These are phyloP conservation scores for Scaptomyza reducta DNA, from an alignment of 2,888 invertebrate genomes.

Conservation along the genomic window DNA sequence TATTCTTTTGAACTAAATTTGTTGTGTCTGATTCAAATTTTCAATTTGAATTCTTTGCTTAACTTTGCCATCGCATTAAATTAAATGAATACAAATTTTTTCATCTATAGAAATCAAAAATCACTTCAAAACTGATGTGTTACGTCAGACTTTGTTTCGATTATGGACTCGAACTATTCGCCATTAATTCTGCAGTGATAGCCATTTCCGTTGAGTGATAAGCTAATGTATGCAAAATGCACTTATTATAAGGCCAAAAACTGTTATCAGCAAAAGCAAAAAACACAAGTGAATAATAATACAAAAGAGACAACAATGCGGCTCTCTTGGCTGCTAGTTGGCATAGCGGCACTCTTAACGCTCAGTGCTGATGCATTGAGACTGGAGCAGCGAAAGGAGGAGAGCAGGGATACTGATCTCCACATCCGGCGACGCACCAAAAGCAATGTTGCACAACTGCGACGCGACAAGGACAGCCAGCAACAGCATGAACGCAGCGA, in stretches of 20 bases:
- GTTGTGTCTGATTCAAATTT: constrained; percentile 1
- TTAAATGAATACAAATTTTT: constrained; percentile 43
- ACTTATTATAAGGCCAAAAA: constrained; percentile 30
- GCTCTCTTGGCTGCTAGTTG: constrained; percentile 28
- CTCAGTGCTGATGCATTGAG: constrained; percentile 43
- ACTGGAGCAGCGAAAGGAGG: constrained; percentile 42
- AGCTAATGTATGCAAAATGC: constrained; percentile 43
- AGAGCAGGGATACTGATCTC: constrained; percentile 22
- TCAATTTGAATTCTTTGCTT: neutral
- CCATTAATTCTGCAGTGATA: constrained; percentile 8
- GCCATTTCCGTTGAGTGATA: constrained; percentile 38
- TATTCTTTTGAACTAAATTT: constrained; percentile 3
- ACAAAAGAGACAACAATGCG: constrained; percentile 29
- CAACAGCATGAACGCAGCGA: constrained; percentile 28
- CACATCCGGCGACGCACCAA: constrained; percentile 23
- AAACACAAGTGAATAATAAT: constrained; percentile 15
- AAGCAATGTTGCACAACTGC: constrained; percentile 11
- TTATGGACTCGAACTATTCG: constrained; percentile 12
- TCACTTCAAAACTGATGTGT: constrained; percentile 15
- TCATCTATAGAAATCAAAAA: constrained; percentile 12
- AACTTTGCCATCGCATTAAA: constrained; percentile 30
- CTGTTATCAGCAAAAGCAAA: constrained; percentile 34
- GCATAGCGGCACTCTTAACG: constrained; percentile 25
- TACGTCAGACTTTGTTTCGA: constrained; percentile 10
- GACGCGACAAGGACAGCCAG: constrained; percentile 31